Base-by-base conservation (phyloP, 2,888 invertebrate species). In the Ariolimax columbianus region DNA sequence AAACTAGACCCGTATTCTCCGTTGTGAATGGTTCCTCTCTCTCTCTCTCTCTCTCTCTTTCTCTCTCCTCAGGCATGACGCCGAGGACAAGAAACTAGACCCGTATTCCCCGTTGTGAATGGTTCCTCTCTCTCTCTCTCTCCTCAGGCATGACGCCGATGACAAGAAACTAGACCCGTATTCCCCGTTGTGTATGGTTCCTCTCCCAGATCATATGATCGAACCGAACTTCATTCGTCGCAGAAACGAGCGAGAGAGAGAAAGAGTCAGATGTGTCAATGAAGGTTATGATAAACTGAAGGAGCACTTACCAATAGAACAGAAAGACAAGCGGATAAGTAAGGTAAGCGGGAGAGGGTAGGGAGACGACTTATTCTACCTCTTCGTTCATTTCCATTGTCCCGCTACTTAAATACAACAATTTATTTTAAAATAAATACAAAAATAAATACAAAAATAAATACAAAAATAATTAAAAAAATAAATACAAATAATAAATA, bases 221-320 rank as follows among this genome's bases (percentile, higher is more conserved):
- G 93, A 92, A 81, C 91, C 92, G 30, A 89, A 90, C 33, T 93
- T 92, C 87, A 91, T 94, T 75, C 90, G 93, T 77, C 92, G 92
- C 81, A 89, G 94, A 30, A 94, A 94, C 86, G 94, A 93, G 83
- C 87, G 94, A 9, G 94, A 94, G 85, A 87, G 94, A 43, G 93
- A 94, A 68, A 88, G 94, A 33, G 94, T 94, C 23, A 89, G 93
- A 9, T 93, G 93, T 84, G 94, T 94, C 23, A 94, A 94, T 86
- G 93, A 94, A 19, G 93, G 94, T 2, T 94, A 93, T 84, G 88
- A 90, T 26, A 88, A 89, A 73, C 89, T 94, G 17, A 91, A 89
- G 87, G 89, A 92, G 55, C 93, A 93, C 77, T 87, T 94, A 33
- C 93, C 94, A 1, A 77, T 93, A 30, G 90, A 90, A 72, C 91